phyloP scores from a whole-genome alignment of 1,140 invertebrate species.

The Chionoecetes opilio region DNA sequence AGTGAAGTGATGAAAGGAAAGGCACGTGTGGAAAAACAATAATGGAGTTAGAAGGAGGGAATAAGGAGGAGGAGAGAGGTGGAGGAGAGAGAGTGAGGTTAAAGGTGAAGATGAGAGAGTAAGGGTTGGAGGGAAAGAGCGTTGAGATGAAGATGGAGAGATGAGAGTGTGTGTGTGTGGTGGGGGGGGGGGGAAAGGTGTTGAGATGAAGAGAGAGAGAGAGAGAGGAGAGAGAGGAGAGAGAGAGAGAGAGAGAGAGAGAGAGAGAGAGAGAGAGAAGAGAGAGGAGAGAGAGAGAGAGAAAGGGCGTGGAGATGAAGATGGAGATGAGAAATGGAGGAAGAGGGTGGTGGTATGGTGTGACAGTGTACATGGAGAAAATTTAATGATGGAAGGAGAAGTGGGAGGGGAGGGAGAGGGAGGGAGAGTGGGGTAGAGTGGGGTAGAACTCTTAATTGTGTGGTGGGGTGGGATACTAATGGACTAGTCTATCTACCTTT shows the following conservation, averaged over 20 bases:
- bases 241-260: not conserved
- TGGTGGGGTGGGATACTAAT: not conserved
- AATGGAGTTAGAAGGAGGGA: not conserved
- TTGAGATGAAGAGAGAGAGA: not conserved
- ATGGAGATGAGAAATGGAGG: not conserved
- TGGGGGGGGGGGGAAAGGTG: no score
- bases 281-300: not conserved
- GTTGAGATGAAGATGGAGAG: not conserved
- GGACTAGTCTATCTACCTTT: not conserved
- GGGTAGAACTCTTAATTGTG: not conserved
- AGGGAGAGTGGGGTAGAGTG: conserved; percentile 30
- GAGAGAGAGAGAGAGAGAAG: conserved; percentile 29
- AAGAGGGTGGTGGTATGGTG: not conserved
- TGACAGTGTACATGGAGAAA: no score
- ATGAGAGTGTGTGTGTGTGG: not conserved
- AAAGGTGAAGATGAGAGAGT: no score
- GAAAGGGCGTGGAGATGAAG: not conserved
- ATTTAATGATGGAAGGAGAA: not conserved
- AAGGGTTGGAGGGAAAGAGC: not conserved
- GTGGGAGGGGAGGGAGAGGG: not conserved
- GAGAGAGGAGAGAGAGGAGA: not conserved
- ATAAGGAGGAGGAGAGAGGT: not conserved
- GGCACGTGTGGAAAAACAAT: not conserved
- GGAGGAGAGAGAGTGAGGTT: not conserved
- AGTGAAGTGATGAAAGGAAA: not conserved